A percentile compares a stretch with the other conserved stretches of the same genome.
phyloP scores from a whole-genome alignment of 2,113 vertebrate genomes.

The Laticauda colubrina region DNA sequence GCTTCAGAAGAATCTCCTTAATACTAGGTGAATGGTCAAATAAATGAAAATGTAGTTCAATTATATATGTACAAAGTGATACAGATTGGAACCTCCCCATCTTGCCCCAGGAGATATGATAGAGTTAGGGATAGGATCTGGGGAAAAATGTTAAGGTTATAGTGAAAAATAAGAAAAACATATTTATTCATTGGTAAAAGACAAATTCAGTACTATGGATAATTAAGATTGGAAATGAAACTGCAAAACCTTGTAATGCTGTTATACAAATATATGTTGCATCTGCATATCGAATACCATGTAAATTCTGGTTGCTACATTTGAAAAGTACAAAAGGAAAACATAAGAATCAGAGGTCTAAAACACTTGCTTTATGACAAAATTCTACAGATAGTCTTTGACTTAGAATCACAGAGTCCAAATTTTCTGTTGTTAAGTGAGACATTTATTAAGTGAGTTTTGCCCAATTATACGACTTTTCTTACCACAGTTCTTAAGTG shows the following conservation, averaged over 20 bases:
- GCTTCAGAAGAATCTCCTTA: background rate
- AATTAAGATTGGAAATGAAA: background rate
- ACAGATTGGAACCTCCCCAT: background rate
- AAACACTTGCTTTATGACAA: background rate
- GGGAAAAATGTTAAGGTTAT: background rate
- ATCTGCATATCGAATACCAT: background rate
- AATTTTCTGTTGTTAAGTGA: background rate
- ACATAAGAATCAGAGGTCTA: background rate
- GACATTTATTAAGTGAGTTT: background rate
- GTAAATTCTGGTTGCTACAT: background rate
- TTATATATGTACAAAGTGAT: background rate
- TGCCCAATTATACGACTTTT: background rate
- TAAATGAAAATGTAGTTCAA: background rate
- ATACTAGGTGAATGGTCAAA: background rate
- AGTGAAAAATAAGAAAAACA: background rate
- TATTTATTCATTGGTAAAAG: background rate
- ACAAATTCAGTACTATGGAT: background rate
- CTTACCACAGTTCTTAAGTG: background rate
- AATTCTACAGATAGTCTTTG: background rate
- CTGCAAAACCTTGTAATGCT: background rate
- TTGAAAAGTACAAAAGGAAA: background rate
- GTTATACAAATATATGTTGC: background rate
- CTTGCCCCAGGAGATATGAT: background rate
- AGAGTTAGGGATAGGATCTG: background rate
- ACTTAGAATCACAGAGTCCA: background rate